Evolutionary conservation across 2,113 vertebrate species (phyloP).

Genomic region (Myotis brandtii): DNA sequence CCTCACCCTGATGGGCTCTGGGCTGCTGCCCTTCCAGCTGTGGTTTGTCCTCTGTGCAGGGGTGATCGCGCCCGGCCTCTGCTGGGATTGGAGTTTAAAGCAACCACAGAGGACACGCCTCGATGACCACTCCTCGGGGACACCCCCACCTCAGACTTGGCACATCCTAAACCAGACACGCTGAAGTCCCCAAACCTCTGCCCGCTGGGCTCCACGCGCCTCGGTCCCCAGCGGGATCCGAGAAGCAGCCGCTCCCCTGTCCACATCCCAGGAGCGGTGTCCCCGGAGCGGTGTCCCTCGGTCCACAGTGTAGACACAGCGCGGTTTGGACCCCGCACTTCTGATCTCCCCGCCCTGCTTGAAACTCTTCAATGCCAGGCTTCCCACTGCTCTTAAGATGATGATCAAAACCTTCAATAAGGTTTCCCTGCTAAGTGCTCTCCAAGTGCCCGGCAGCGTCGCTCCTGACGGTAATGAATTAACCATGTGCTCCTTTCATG

Average conservation of each 20-base stretch:
- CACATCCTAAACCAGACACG: background rate
- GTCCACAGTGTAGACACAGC: background rate
- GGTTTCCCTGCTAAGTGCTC: background rate
- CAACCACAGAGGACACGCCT: background rate
- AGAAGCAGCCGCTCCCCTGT: background rate
- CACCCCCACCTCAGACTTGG: background rate
- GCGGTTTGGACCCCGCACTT: background rate
- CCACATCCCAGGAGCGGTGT: background rate
- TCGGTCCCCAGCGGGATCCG: background rate
- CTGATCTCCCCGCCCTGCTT: background rate
- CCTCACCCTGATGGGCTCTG: background rate
- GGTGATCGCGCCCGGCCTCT: background rate
- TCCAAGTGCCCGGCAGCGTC: fast-evolving
- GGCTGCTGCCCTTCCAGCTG: too few relatives aligned
- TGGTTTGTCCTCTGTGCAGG: background rate
- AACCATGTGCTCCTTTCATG: background rate
- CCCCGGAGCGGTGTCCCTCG: background rate
- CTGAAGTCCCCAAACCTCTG: background rate
- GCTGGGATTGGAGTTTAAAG: background rate
- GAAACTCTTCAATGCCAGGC: background rate
- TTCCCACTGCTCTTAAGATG: background rate
- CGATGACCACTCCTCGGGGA: background rate
- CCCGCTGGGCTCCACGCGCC: too few relatives aligned
- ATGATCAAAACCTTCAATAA: background rate
- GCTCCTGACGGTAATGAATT: background rate